phyloP scores from a whole-genome alignment of 2,797 vertebrate genomes.

The Rhinatrema bivittatum region DNA sequence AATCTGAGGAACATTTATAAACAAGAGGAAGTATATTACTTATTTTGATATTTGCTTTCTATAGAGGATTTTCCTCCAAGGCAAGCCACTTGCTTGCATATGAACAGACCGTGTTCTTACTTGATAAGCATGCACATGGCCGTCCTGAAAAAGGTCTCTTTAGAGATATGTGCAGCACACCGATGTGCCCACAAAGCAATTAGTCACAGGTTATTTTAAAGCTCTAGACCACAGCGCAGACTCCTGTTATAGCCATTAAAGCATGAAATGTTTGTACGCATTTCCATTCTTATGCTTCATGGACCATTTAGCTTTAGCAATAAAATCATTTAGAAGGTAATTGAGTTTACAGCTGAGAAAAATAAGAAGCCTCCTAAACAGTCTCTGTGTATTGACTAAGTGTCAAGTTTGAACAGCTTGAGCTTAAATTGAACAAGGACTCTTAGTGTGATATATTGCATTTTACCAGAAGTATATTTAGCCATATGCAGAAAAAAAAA shows the following conservation, averaged over 20 bases:
- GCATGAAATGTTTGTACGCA: constrained; percentile 31
- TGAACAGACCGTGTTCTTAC: constrained; percentile 4
- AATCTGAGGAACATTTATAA: constrained; percentile 7
- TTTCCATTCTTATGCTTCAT: constrained; percentile 40
- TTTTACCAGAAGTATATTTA: constrained; percentile 2
- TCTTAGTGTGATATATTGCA: constrained; percentile 8
- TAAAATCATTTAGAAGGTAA: constrained; percentile 43
- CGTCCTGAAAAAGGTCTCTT: constrained; percentile 9
- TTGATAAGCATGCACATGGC: constrained; percentile 2
- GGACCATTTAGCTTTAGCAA: constrained; percentile 34
- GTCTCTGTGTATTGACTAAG: constrained; percentile 32
- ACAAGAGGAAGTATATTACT: neutral
- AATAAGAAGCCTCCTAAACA: constrained; percentile 32
- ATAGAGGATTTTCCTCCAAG: constrained; percentile 1
- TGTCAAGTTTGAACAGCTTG: constrained; percentile 18
- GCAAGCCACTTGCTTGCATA: neutral
- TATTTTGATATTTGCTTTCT: constrained; percentile 5
- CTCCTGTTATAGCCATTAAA: constrained; percentile 28
- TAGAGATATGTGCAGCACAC: constrained; percentile 8
- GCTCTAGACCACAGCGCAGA: constrained; percentile 13
- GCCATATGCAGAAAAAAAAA: constrained; percentile 16
- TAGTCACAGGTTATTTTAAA: constrained; percentile 38
- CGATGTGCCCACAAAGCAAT: constrained; percentile 19
- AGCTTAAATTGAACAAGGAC: constrained; percentile 26
- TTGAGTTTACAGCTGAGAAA: constrained; percentile 36